Percentiles rank a stretch among this genome's conserved stretches.
phyloP scores from a whole-genome alignment of 2,113 vertebrate species.

The Xiphophorus maculatus region DNA sequence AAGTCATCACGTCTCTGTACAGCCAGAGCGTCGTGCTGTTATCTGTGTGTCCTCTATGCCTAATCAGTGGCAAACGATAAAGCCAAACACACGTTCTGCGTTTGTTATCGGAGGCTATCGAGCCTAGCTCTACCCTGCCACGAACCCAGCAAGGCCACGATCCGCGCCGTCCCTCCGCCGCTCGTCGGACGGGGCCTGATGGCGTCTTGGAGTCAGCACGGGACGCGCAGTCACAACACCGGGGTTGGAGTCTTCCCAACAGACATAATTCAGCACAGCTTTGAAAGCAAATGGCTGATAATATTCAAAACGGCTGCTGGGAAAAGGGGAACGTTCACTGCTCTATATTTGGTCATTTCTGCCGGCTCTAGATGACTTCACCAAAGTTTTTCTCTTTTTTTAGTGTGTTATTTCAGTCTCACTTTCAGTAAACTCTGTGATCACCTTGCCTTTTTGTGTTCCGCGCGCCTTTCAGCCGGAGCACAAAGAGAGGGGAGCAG shows the following conservation, averaged over 20 bases:
- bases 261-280: conserved; percentile 74
- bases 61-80: conserved; percentile 50
- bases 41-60: conserved; percentile 48
- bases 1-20: conserved; percentile 19
- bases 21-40: conserved; percentile 10
- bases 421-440: conserved; percentile 80
- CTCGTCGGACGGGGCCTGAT: conserved; percentile 56
- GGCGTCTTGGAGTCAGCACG: conserved; percentile 62
- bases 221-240: conserved; percentile 75
- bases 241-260: conserved; percentile 60
- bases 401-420: conserved; percentile 78
- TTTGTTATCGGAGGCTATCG: conserved; percentile 61
- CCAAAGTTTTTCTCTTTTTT: conserved; percentile 48
- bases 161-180: conserved; percentile 44
- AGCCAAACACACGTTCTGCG: conserved; percentile 33
- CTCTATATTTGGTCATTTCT: conserved; percentile 71
- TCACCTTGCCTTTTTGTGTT: conserved; percentile 78
- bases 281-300: conserved; percentile 73
- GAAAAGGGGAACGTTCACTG: conserved; percentile 39
- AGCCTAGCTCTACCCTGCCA: conserved; percentile 27
- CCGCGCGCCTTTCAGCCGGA: conserved; percentile 73
- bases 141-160: conserved; percentile 60
- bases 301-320: conserved; percentile 65
- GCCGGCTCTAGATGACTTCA: conserved; percentile 49
- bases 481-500: conserved; percentile 75